Conservation (phyloP, 2,888 invertebrate species). For the Pyrocoelia pectoralis region DNA sequence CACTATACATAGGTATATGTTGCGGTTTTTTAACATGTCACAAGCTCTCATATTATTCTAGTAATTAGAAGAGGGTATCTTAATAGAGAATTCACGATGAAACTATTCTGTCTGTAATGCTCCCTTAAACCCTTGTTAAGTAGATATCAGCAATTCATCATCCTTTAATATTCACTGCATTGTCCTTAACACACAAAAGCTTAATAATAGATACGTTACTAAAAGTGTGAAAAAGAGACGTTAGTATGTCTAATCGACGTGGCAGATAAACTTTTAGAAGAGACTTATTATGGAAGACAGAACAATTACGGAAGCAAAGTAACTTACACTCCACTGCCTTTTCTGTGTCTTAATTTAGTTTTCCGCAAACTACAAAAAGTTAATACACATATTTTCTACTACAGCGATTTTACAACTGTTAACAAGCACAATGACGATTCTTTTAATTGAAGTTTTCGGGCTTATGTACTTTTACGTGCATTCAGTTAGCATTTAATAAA, state of each 20-base stretch:
- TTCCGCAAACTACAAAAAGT: conserved; percentile 12
- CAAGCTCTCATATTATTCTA: too few species aligned
- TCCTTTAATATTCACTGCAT: too few species aligned
- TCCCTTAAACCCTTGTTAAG: too few species aligned
- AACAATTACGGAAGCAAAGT: conserved; percentile 23
- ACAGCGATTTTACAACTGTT: not conserved
- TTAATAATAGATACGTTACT: not conserved
- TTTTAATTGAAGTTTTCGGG: not conserved
- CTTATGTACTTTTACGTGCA: not conserved
- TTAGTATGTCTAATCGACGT: conserved; percentile 13
- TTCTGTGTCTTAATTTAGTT: conserved; percentile 11
- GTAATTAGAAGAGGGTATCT: too few species aligned
- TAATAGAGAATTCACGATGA: too few species aligned
- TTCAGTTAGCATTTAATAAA: not conserved
- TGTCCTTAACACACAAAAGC: too few species aligned
- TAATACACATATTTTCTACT: conserved; percentile 14
- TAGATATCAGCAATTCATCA: too few species aligned
- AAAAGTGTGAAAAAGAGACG: not conserved
- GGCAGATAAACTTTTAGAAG: conserved; percentile 17
- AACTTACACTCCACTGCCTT: conserved; percentile 20
- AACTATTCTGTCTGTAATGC: too few species aligned
- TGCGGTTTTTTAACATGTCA: not conserved
- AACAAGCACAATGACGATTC: not conserved
- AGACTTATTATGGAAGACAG: conserved; percentile 25
- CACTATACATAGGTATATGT: not conserved